Evolutionary conservation across 2,113 vertebrate species (phyloP).

Genomic region (Sterrhoptilus dennistouni): DNA sequence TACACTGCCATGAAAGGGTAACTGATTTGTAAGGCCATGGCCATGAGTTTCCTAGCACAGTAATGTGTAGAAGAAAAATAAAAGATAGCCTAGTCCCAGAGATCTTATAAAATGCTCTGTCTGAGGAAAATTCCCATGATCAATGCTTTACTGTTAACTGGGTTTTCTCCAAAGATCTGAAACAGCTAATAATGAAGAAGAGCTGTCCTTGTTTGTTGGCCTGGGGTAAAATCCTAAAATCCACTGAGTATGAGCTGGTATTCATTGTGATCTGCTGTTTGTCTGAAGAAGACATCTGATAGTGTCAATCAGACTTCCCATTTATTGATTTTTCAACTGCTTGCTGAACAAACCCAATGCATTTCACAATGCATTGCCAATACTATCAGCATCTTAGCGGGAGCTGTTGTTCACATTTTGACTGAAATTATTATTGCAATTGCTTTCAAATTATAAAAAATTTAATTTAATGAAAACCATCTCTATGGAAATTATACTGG

Average conservation of each 20-base stretch:
- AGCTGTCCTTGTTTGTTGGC: neutral
- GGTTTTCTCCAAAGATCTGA: neutral
- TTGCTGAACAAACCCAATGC: slow-evolving; percentile 30
- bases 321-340: slow-evolving; percentile 35
- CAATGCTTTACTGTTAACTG: neutral
- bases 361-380: slow-evolving; percentile 26
- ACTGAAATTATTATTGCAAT: slow-evolving; percentile 47
- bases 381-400: neutral
- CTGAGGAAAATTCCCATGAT: neutral
- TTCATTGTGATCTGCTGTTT: neutral
- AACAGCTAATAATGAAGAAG: neutral
- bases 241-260: neutral
- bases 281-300: slow-evolving; percentile 30
- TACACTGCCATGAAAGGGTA: neutral
- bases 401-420: slow-evolving; percentile 39
- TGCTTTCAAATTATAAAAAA: slow-evolving; percentile 51
- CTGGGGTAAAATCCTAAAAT: neutral
- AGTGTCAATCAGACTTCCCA: slow-evolving; percentile 20
- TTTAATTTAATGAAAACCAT: slow-evolving; percentile 51
- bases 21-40: neutral
- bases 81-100: neutral
- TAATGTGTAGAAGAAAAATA: neutral
- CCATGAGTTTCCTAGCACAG: neutral
- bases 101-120: neutral
- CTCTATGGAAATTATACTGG: slow-evolving; percentile 53